Base-by-base conservation (phyloP, 2,888 invertebrate genomes). In the Dicyrtoma fusca region DNA sequence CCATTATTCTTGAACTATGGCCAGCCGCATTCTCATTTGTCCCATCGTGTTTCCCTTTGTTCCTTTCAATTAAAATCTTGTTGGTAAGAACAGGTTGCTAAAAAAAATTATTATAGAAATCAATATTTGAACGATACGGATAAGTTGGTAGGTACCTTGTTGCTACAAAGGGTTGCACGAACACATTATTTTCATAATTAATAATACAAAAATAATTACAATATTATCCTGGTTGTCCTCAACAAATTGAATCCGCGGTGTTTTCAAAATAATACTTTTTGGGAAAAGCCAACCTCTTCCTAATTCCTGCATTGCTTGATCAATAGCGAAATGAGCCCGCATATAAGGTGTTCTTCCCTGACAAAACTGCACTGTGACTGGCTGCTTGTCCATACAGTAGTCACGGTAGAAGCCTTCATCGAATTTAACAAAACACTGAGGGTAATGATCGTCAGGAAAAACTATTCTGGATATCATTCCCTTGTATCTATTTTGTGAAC, bases 331-430 rank as follows among this genome's bases (percentile, higher is more conserved):
- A 82, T 96, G 96, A 79, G 88, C 87, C 80, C 91, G 88, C 74
- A 89, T 87, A 72, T 89, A 87, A 1, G 85, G 81, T 26, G 86
- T 85, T 75, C 90, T 87, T 19, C 87, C 89, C 73, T 88, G 87
- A 77, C 88, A 86, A 82, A 95, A 94, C 78, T 88, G 87, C n/a
- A 95, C 86, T 64, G 90, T 87, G 81, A 92, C 92, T 82, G 91
- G 91, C 8, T 34, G 34, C 55, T 87, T 86, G n/a, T n/a, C n/a
- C n/a, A n/a, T n/a, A n/a, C n/a, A n/a, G 82, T 95, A 95, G 0
- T 83, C 84, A 21, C 87, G 85, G 78, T 95, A 94, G 82, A 96
- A 95, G 42, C 85, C 84, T 26, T 85, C 83, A 81, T 89, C 87
- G 80, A 96, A 96, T 83, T 92, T 93, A n/a, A n/a, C n/a, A n/a